phyloP scores from a whole-genome alignment of 2,113 vertebrate species.

The Microcebus ravelobensis region DNA sequence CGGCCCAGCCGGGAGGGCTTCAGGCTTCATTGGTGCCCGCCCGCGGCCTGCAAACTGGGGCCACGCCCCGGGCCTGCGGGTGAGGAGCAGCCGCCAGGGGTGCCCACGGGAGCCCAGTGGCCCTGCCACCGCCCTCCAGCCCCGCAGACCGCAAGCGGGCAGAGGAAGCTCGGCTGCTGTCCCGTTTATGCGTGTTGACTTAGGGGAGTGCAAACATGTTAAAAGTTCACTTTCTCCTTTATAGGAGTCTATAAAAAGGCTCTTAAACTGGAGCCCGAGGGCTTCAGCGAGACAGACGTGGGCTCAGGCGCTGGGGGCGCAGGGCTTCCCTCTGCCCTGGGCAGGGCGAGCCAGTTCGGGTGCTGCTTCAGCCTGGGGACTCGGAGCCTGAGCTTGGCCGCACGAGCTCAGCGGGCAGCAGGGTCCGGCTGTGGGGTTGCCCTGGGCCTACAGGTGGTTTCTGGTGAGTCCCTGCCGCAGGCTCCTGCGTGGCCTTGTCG shows the following conservation, averaged over 20 bases:
- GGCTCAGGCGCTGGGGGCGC: slow-evolving; percentile 61
- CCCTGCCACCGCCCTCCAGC: background rate
- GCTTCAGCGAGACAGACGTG: slow-evolving; percentile 85
- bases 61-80: background rate
- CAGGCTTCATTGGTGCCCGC: background rate
- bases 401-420: background rate
- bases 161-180: slow-evolving; percentile 79
- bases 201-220: slow-evolving; percentile 87
- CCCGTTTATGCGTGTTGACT: slow-evolving; percentile 86
- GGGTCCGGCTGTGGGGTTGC: background rate
- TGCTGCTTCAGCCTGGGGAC: slow-evolving; percentile 66
- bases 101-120: background rate
- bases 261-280: slow-evolving; percentile 88
- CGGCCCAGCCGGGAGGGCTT: background rate
- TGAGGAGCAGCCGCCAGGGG: background rate
- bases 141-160: slow-evolving; percentile 63
- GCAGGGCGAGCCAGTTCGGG: slow-evolving; percentile 67
- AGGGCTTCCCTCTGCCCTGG: slow-evolving; percentile 61
- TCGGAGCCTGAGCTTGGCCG: slow-evolving; percentile 16
- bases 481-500: background rate
- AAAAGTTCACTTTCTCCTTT: slow-evolving; percentile 89
- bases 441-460: background rate
- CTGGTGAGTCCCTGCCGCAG: background rate
- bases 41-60: background rate
- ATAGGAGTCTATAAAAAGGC: slow-evolving; percentile 90